Percentiles rank a stretch among this genome's conserved stretches.
phyloP scores from a whole-genome alignment of 2,797 vertebrate species.

The Tamandua tetradactyla region DNA sequence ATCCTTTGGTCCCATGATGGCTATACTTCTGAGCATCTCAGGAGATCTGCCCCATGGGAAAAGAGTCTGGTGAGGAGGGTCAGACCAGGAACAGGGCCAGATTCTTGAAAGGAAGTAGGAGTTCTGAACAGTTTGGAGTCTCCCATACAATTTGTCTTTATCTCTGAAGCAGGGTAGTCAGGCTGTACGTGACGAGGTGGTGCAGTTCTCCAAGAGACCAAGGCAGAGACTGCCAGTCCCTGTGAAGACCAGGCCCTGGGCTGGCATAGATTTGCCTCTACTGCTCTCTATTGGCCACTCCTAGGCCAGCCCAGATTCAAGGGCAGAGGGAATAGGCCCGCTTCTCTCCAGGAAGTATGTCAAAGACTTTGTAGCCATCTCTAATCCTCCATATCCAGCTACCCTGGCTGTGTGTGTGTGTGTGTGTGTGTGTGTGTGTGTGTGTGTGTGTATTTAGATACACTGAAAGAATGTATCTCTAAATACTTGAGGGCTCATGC shows the following conservation, averaged over 20 bases:
- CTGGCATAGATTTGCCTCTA: neutral
- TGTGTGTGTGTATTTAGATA: too few relatives aligned
- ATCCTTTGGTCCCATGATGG: neutral
- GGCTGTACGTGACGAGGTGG: rapidly evolving
- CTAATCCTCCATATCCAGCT: too few relatives aligned
- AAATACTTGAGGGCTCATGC: neutral
- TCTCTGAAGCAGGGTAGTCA: neutral
- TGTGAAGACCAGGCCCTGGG: neutral
- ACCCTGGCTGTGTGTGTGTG: too few relatives aligned
- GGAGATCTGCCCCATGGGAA: too few relatives aligned
- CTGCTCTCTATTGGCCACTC: neutral
- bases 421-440: neutral
- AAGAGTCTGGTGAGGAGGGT: neutral
- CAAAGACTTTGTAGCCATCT: too few relatives aligned
- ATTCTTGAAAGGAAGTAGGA: neutral
- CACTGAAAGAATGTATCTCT: neutral
- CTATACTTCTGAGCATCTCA: neutral
- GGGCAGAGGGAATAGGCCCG: rapidly evolving
- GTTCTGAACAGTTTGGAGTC: neutral
- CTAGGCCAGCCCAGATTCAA: neutral
- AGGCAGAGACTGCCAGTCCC: neutral
- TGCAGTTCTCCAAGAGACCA: neutral
- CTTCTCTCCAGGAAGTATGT: neutral
- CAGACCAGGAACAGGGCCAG: neutral
- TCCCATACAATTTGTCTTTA: neutral